Conservation (phyloP, 1,140 invertebrate species). For the Drosophila asahinai region DNA sequence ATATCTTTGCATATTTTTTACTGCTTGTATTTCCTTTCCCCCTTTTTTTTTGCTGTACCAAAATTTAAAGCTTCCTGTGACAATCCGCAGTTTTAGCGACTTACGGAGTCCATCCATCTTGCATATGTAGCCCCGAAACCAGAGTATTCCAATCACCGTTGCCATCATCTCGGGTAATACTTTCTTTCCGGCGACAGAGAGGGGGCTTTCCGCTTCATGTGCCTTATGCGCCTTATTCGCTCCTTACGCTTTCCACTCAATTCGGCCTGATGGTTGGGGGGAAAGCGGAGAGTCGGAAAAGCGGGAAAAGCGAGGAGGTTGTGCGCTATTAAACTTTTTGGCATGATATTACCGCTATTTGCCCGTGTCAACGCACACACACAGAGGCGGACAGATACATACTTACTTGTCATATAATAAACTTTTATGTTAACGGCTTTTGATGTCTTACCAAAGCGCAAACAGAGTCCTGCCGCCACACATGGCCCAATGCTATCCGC, state of each 20-base stretch:
- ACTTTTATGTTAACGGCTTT: slow-evolving; percentile 79
- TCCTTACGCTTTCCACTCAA: slow-evolving; percentile 77
- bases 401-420: slow-evolving; percentile 83
- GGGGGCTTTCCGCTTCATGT: slow-evolving; percentile 69
- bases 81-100: slow-evolving; percentile 5
- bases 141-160: slow-evolving; percentile 43
- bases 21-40: background rate
- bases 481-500: slow-evolving; percentile 46
- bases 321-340: slow-evolving; percentile 82
- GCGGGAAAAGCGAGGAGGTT: slow-evolving; percentile 35
- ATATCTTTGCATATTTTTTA: background rate
- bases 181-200: slow-evolving; percentile 6
- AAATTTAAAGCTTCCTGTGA: slow-evolving; percentile 12
- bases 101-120: slow-evolving; percentile 34
- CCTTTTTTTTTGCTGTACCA: no score
- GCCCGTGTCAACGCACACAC: slow-evolving; percentile 37
- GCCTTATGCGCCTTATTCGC: slow-evolving; percentile 54
- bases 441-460: slow-evolving; percentile 69
- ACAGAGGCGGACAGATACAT: slow-evolving; percentile 15
- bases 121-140: slow-evolving; percentile 16
- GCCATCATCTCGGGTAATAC: slow-evolving; percentile 42
- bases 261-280: slow-evolving; percentile 53
- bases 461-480: slow-evolving; percentile 45
- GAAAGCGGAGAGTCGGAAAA: background rate
- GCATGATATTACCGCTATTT: slow-evolving; percentile 77